Evolutionary conservation across 2,113 vertebrate genomes (phyloP), one percentile per base, ranked within the genome.

Genomic region (Ceyx cyanopectus): DNA sequence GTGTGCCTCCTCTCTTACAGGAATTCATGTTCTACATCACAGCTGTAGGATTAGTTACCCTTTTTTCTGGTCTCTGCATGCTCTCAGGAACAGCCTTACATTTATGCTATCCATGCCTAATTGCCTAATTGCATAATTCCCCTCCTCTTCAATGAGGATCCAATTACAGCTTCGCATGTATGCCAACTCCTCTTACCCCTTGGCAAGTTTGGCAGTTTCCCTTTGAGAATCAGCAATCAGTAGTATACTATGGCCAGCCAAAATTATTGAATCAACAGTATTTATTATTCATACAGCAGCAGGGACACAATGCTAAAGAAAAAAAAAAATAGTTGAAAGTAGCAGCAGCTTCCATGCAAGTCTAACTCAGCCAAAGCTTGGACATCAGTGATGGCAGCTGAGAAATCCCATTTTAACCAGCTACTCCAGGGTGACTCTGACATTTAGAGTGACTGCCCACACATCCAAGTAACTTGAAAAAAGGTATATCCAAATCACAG

Each of bases 401-500:
- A 69, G 58, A 69, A 60, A 85, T 9, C 30, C 14, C 11, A 2
- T 22, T 53, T 54, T 57, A 45, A 89, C 18, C 50, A 76, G n/a
- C 14, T 30, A 45, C 16, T 30, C 10, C 29, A 43, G 30, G 4
- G 24, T 53, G 10, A 16, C 24, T 63, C 61, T 15, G 10, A 18
- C 2, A 0, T 27, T 75, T 30, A 62, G 56, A 69, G 32, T 26
- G 32, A 46, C 5, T 54, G n/a, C 24, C 56, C 13, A 2, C 57
- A 30, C 56, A 79, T 10, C 4, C 32, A 62, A 69, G 60, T 10
- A 46, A 26, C 56, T 54, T 74, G 43, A 77, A 48, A 90, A 67
- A 1, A 1, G 8, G 21, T 2, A 2, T 46, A 70, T 7, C 43
- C 0, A 0, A 80, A 46, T 68, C 50, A 69, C 19, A 30, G 29